A percentile compares a stretch with the other conserved stretches of the same genome.
Evolutionary conservation across 1,140 invertebrate species (phyloP).

Genomic region (Pseudomyrmex pallidus): DNA sequence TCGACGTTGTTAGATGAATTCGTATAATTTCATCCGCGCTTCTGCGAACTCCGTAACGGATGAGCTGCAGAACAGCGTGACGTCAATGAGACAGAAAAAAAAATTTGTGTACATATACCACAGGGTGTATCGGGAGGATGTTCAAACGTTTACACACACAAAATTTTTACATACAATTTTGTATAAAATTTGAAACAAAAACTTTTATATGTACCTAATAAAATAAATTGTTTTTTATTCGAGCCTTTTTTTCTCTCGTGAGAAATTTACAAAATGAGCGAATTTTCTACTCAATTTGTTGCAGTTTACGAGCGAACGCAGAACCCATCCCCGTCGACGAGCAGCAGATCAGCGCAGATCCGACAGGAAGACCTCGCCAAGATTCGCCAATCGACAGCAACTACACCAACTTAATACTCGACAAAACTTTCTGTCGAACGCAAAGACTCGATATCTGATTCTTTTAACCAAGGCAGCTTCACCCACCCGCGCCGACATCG

Average conservation of each 20-base stretch:
- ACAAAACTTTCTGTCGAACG: conserved; percentile 65
- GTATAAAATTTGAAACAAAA: no score
- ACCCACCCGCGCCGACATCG: conserved; percentile 84
- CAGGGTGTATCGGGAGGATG: no score
- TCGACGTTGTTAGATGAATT: conserved; percentile 44
- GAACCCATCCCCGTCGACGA: conserved; percentile 83
- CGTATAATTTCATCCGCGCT: conserved; percentile 36
- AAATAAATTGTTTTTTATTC: neutral
- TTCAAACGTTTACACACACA: no score
- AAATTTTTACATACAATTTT: no score
- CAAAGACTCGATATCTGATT: conserved; percentile 76
- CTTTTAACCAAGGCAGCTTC: conserved; percentile 78
- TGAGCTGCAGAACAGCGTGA: neutral
- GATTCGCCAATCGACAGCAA: conserved; percentile 61
- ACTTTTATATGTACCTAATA: neutral
- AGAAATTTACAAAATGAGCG: no score
- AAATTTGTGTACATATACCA: neutral
- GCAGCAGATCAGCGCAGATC: conserved; percentile 84
- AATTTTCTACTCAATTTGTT: conserved; percentile 57
- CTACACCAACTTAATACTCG: conserved; percentile 47
- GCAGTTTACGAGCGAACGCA: conserved; percentile 83
- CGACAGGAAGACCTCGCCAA: conserved; percentile 81
- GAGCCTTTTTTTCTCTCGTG: neutral
- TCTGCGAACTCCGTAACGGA: conserved; percentile 16
- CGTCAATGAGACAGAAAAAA: neutral